These are phyloP conservation scores for Cheumatopsyche charites DNA, from an alignment of 1,140 invertebrate genomes.

Conservation along the genomic window DNA sequence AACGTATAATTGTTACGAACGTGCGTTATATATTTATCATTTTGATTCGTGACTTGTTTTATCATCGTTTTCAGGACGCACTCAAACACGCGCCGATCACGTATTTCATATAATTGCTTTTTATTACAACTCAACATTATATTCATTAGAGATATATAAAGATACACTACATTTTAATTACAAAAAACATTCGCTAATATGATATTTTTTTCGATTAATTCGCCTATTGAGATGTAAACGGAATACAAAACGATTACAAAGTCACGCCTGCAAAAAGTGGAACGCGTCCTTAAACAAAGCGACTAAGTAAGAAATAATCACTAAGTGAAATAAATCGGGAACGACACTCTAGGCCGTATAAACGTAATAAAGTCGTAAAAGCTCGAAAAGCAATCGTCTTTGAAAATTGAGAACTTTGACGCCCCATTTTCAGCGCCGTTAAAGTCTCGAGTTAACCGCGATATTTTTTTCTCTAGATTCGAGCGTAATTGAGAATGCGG, in stretches of 20 bases:
- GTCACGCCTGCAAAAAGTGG: slow-evolving; percentile 1
- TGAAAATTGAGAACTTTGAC: no score
- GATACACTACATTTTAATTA: slow-evolving; percentile 4
- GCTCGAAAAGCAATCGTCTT: no score
- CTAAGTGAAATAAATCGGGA: no score
- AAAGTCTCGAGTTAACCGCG: slow-evolving; percentile 9
- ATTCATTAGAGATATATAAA: neutral
- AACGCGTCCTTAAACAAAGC: no score
- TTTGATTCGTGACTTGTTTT: slow-evolving; percentile 19
- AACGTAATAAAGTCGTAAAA: no score
- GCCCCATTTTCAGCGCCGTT: neutral
- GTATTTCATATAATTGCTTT: slow-evolving; percentile 23
- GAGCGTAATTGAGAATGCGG: slow-evolving; percentile 14
- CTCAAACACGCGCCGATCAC: neutral
- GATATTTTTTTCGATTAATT: neutral
- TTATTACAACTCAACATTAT: slow-evolving; percentile 10
- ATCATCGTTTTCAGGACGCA: slow-evolving; percentile 5
- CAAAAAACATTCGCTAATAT: neutral
- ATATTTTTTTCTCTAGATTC: neutral
- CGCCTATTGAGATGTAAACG: neutral
- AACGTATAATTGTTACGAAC: neutral
- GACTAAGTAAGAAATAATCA: no score
- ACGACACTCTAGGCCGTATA: no score
- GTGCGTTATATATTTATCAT: slow-evolving; percentile 21
- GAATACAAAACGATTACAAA: neutral